Conservation (phyloP, 2,797 vertebrate genomes). For the Hypotaenidia okinawae region DNA sequence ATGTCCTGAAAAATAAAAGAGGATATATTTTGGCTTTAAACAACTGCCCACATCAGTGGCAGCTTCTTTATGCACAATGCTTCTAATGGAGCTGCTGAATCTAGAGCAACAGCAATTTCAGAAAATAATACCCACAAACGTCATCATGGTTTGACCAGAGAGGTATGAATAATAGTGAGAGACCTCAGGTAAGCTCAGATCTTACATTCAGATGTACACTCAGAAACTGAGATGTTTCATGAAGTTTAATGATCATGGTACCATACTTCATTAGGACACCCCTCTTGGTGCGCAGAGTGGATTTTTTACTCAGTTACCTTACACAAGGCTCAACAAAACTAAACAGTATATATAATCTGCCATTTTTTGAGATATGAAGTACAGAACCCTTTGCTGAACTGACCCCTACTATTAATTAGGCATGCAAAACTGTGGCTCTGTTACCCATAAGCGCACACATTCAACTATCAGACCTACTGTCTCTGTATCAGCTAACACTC, state of each 20-base stretch:
- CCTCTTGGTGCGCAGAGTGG: neutral
- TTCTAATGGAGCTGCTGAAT: constrained; percentile 24
- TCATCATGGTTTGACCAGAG: constrained; percentile 4
- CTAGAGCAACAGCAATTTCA: constrained; percentile 44
- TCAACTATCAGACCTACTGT: neutral
- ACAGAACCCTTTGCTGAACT: neutral
- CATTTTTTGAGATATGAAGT: neutral
- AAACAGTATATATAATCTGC: neutral
- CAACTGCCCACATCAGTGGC: constrained; percentile 52
- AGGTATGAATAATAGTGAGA: constrained; percentile 24
- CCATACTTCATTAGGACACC: neutral
- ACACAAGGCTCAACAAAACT: neutral
- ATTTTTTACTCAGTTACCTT: neutral
- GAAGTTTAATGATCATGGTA: constrained; percentile 19
- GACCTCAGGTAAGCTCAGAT: neutral
- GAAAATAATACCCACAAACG: neutral
- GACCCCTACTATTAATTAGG: neutral
- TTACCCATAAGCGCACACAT: neutral
- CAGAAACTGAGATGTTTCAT: neutral
- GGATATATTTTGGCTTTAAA: constrained; percentile 9
- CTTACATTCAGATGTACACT: neutral
- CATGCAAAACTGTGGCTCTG: neutral
- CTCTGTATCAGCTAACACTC: neutral
- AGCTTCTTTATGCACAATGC: neutral
- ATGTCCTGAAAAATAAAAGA: constrained; percentile 6